A percentile compares a stretch with the other conserved stretches of the same genome.
phyloP scores from a whole-genome alignment of 1,140 invertebrate genomes.

The Bombyx mandarina region DNA sequence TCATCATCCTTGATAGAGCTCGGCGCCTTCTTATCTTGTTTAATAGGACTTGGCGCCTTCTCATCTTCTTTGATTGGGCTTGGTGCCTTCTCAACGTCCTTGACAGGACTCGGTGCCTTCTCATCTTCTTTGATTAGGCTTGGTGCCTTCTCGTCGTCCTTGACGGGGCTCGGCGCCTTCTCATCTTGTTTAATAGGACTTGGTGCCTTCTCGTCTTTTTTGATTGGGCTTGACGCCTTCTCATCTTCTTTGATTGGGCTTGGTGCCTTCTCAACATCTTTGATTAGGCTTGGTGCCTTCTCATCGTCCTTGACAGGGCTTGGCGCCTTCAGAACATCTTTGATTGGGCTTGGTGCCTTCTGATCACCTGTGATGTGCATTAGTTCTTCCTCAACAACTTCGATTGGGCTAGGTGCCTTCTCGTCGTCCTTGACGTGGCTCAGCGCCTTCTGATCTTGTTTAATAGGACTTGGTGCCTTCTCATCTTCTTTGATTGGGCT shows the following conservation, averaged over 20 bases:
- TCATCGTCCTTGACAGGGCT: neutral
- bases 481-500: neutral
- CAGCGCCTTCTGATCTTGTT: too few relatives aligned
- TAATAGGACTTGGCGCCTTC: neutral
- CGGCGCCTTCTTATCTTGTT: neutral
- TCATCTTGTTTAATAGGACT: neutral
- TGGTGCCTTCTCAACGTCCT: neutral
- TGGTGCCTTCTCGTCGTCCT: slow-evolving; percentile 7
- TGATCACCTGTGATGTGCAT: neutral
- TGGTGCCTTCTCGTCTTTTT: neutral
- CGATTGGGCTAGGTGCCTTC: slow-evolving; percentile 1
- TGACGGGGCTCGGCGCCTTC: too few relatives aligned
- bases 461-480: slow-evolving; percentile 7
- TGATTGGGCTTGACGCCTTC: neutral
- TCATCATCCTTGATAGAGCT: neutral
- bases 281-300: neutral
- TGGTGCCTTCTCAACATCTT: neutral
- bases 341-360: neutral
- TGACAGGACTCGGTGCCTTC: neutral
- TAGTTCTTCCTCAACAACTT: neutral
- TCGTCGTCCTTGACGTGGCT: slow-evolving; percentile 1
- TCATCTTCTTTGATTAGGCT: slow-evolving; percentile 9
- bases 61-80: too few relatives aligned
- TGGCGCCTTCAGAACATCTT: neutral
- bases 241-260: too few relatives aligned